These are phyloP conservation scores for Centropus unirufus DNA, from an alignment of 2,113 vertebrate genomes.

Conservation along the genomic window DNA sequence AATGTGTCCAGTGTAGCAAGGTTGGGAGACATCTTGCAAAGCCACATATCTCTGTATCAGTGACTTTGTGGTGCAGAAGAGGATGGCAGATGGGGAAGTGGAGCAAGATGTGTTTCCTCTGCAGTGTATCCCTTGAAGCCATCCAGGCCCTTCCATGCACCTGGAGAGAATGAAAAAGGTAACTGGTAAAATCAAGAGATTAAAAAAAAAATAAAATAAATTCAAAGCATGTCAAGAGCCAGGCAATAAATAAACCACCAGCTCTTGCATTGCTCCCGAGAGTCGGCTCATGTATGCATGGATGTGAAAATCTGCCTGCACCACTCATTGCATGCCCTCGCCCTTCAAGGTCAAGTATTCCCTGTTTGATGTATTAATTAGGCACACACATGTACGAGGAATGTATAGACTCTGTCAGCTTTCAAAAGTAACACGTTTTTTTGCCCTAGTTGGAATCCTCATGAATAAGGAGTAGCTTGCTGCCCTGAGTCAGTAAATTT, in stretches of 20 bases:
- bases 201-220: not conserved
- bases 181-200: not conserved
- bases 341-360: not conserved
- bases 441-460: not conserved
- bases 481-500: not conserved
- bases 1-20: accelerated
- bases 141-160: accelerated
- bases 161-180: not conserved
- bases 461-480: not conserved
- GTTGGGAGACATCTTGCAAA: not conserved
- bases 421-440: not conserved
- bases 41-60: accelerated
- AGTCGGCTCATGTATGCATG: not conserved
- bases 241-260: not conserved
- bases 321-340: not conserved
- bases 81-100: not conserved
- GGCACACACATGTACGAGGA: not conserved
- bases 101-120: not conserved
- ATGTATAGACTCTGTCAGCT: not conserved
- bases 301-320: not conserved
- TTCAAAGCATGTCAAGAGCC: not conserved
- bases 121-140: not conserved
- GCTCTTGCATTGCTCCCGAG: not conserved
- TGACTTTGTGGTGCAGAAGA: not conserved
- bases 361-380: not conserved